Evolutionary conservation across 2,888 invertebrate genomes (phyloP), one percentile per base, ranked within the genome.

Genomic region (Microplitis deprimator): DNA sequence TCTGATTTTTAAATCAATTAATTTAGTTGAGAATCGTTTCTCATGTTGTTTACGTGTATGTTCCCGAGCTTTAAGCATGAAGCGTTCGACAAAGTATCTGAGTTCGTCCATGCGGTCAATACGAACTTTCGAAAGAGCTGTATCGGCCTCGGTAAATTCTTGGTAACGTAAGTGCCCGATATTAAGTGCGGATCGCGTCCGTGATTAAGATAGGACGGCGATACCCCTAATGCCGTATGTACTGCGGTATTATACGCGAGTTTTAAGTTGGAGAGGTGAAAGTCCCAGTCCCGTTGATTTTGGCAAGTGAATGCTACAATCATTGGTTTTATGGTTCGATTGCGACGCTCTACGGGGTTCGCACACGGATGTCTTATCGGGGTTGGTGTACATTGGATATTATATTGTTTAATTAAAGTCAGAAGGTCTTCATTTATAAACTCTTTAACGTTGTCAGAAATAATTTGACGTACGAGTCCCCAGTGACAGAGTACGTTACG

Each of bases 291-390:
- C 13, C 68, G 40, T 6, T 79, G 79, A 13, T 67, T 61, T n/a
- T 72, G 10, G 7, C 68, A 69, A 6, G 77, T 41, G 16, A 75
- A 75, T 61, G 77, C 68, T 1, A 69, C 68, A n/a, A 79, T 79
- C 78, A 79, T 78, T 0, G 78, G 76, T 38, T 79, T 79, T 20
- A 78, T 78, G 0, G 78, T 79, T 0, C 78, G 39, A 20, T 77
- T 76, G 1, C 69, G 60, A 4, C 77, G 75, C 16, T 78, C 80
- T 5, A 79, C 77, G 1, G 77, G 81, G 59, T 81, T 79, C n/a
- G 67, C 77, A 6, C 70, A 70, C 13, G 74, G 79, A 29, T 79
- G 79, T 40, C 61, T 70, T 8, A 77, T 7, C 40, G 74, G 79
- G 0, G 76, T 79, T 6, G 79, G 75, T 1, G 69, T 60, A 20